Base-by-base conservation (phyloP, 2,888 invertebrate species). In the Tiphia femorata region DNA sequence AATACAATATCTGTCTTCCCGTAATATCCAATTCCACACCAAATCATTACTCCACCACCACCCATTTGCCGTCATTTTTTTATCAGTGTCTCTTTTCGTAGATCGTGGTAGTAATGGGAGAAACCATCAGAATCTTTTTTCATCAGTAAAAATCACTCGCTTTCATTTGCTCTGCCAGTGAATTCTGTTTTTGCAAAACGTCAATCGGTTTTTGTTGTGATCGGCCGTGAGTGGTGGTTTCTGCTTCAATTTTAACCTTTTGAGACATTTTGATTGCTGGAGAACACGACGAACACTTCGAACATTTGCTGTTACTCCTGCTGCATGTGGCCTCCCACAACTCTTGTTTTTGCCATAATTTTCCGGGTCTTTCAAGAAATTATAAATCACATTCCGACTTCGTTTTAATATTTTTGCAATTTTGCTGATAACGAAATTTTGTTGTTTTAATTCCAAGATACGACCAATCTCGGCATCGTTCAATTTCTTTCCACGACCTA, bases 251-350 rank as follows among this genome's bases (percentile, higher is more conserved):
- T 49, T 54, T 10, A 8, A n/a, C 1, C 12, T n/a, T 29, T 14
- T 19, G 14, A 49, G 17, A 49, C 19, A 10, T n/a, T 37, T 17
- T 19, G 14, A 42, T 23, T 7, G 35, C 29, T 54, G n/a, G 1
- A 54, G 12, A 20, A 54, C 23, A n/a, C 21, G 27, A 4, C 23
- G 12, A 27, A 54, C 27, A 10, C 37, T 54, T 37, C 38, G 21
- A 2, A 8, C 8, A 35, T 54, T 54, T 10, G 35, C 37, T 38
- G 17, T 20, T 17, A 41, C 30, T 6, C 20, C 37, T 30, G 42
- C 27, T 54, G 19, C 33, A 2, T 19, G 10, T 5, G 43, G 17
- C 5, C 41, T n/a, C 17, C 29, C 30, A 37, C 3, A 29, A n/a
- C 12, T 40, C 17, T 49, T 48, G 2, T 42, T 48, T 33, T 10